A percentile compares a stretch with the other conserved stretches of the same genome.
Evolutionary conservation across 2,888 invertebrate species (phyloP).

Genomic region (Noctua comes): DNA sequence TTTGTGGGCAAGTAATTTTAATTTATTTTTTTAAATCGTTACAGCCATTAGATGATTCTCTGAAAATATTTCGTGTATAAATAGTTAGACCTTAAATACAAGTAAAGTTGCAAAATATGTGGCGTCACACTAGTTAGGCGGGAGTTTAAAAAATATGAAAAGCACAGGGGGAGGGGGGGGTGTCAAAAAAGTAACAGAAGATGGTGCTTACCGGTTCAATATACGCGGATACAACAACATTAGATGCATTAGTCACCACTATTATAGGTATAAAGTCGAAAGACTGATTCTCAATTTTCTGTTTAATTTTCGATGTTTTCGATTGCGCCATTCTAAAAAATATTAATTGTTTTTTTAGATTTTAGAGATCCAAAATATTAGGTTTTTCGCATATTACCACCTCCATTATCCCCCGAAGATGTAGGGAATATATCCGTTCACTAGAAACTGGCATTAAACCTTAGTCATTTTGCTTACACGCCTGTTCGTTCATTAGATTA

Average conservation of each 20-base stretch:
- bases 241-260: slow-evolving; percentile 46
- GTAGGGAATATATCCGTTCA: background rate
- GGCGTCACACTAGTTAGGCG: no score
- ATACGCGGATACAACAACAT: slow-evolving; percentile 45
- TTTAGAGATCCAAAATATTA: background rate
- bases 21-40: no score
- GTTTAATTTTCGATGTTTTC: slow-evolving; percentile 15
- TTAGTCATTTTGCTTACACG: background rate
- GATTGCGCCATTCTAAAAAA: slow-evolving; percentile 65
- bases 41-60: no score
- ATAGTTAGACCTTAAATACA: no score
- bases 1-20: no score
- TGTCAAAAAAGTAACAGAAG: background rate
- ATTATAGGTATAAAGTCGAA: slow-evolving; percentile 38
- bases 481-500: background rate
- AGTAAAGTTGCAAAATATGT: no score
- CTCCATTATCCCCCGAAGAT: background rate
- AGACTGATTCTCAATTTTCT: slow-evolving; percentile 24
- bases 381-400: background rate
- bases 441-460: background rate
- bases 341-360: background rate
- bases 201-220: slow-evolving; percentile 49
- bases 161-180: no score
- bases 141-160: no score
- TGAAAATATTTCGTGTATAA: no score